phyloP scores from a whole-genome alignment of 2,797 vertebrate species.

The Podarcis lilfordi region DNA sequence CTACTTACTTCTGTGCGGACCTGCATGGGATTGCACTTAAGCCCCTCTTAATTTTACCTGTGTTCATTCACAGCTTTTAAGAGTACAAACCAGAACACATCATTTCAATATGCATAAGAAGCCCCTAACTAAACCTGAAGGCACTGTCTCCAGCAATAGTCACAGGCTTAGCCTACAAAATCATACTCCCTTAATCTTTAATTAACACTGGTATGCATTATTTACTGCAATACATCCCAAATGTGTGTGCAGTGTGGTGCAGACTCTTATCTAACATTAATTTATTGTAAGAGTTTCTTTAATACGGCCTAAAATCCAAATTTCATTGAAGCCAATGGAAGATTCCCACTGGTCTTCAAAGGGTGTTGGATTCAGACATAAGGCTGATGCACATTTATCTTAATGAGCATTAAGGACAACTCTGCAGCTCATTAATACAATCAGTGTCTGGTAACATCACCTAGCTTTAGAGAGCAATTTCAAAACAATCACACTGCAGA shows the following conservation, averaged over 20 bases:
- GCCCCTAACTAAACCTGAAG: slow-evolving; percentile 19
- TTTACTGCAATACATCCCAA: slow-evolving; percentile 16
- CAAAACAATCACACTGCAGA: slow-evolving; percentile 50
- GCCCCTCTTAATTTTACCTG: background rate
- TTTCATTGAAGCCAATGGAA: slow-evolving; percentile 46
- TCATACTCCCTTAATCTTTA: background rate
- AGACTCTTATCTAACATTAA: background rate
- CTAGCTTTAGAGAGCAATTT: slow-evolving; percentile 52
- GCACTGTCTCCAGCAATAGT: slow-evolving; percentile 1
- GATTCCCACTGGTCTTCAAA: slow-evolving; percentile 36
- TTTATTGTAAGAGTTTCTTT: background rate
- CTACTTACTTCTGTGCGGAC: no score
- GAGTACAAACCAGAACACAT: background rate
- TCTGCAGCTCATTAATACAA: slow-evolving; percentile 40
- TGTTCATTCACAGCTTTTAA: background rate
- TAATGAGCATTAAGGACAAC: slow-evolving; percentile 26
- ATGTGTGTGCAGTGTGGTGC: background rate
- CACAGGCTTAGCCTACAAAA: slow-evolving; percentile 10
- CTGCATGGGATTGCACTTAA: no score
- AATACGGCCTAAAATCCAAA: slow-evolving; percentile 40
- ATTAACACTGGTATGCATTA: background rate
- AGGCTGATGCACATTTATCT: slow-evolving; percentile 37
- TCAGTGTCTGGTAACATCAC: slow-evolving; percentile 40
- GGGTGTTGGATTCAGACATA: slow-evolving; percentile 31
- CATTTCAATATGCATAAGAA: background rate